Evolutionary conservation across 2,888 invertebrate genomes (phyloP).

Genomic region (Sesamia inferens): DNA sequence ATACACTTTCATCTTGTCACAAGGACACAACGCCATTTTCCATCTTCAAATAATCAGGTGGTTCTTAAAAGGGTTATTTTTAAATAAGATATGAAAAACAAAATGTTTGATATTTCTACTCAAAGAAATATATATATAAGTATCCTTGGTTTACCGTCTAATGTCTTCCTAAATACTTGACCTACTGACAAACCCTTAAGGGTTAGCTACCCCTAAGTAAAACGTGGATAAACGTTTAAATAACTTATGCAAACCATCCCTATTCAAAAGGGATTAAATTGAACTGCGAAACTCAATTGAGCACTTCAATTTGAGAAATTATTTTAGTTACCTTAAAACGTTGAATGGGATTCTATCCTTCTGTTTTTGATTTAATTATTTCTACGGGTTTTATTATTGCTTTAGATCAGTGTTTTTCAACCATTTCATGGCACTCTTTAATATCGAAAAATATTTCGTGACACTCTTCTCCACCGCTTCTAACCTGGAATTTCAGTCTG

Average conservation of each 20-base stretch:
- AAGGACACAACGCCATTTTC: neutral
- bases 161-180: conserved; percentile 4
- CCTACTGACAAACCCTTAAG: neutral
- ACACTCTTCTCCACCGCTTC: too few species aligned
- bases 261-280: conserved; percentile 43
- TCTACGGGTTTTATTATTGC: conserved; percentile 3
- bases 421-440: too few species aligned
- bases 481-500: too few species aligned
- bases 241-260: conserved; percentile 23
- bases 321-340: conserved; percentile 33
- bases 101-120: neutral
- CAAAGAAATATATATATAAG: neutral
- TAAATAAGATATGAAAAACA: neutral
- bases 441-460: too few species aligned
- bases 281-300: conserved; percentile 48
- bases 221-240: conserved; percentile 19
- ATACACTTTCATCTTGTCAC: neutral
- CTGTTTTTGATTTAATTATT: conserved; percentile 44
- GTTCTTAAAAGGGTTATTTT: neutral
- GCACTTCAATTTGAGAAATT: conserved; percentile 45
- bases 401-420: too few species aligned
- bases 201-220: neutral
- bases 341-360: conserved; percentile 23
- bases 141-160: neutral
- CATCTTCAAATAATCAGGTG: neutral